Evolutionary conservation across 64 coral and sea anemone genomes (phyloP).

Genomic region (Actinia equina): DNA sequence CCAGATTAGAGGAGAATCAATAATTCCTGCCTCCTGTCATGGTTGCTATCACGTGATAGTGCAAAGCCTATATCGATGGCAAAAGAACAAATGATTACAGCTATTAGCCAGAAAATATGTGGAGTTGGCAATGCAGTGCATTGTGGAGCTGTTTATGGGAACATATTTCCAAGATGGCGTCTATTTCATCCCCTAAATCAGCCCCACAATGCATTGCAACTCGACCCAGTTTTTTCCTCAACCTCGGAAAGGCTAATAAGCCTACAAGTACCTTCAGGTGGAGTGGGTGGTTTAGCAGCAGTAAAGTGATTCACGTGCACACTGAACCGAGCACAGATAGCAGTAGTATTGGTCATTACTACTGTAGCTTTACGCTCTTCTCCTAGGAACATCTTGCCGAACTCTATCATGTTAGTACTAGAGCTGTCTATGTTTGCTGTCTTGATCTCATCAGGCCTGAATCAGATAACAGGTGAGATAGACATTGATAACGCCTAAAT

Average conservation of each 20-base stretch:
- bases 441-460: slow-evolving; percentile 66
- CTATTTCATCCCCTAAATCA: too few relatives aligned
- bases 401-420: slow-evolving; percentile 51
- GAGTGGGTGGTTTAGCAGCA: slow-evolving; percentile 90
- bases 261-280: slow-evolving; percentile 64
- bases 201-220: too few relatives aligned
- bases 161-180: too few relatives aligned
- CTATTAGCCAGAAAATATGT: too few relatives aligned
- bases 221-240: neutral
- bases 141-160: too few relatives aligned
- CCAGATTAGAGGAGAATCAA: too few relatives aligned
- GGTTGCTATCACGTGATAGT: too few relatives aligned
- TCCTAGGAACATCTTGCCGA: slow-evolving; percentile 65
- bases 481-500: neutral
- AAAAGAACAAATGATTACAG: too few relatives aligned
- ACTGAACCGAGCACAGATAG: slow-evolving; percentile 69
- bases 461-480: neutral
- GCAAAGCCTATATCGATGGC: too few relatives aligned
- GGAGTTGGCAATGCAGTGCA: too few relatives aligned
- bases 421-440: slow-evolving; percentile 34
- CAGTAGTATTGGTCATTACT: slow-evolving; percentile 89
- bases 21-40: too few relatives aligned
- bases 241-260: neutral
- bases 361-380: slow-evolving; percentile 61
- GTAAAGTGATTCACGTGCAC: slow-evolving; percentile 75